These are phyloP conservation scores for Sebastiscus tertius DNA, from an alignment of 2,797 vertebrate genomes.

Conservation along the genomic window DNA sequence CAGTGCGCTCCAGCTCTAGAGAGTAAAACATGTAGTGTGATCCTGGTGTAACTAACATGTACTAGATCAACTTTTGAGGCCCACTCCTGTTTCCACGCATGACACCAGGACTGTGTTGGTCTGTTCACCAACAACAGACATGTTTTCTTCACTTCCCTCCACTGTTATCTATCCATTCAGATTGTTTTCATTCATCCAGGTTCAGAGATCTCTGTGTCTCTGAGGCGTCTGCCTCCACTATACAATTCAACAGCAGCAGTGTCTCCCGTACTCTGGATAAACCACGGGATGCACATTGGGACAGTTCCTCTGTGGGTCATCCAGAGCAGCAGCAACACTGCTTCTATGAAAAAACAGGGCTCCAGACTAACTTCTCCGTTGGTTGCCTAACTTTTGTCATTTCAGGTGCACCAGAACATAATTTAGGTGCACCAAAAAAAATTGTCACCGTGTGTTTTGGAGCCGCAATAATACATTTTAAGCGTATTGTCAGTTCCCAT, in stretches of 20 bases:
- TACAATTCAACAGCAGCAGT: too few relatives aligned
- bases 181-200: neutral
- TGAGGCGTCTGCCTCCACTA: too few relatives aligned
- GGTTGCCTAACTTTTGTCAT: too few relatives aligned
- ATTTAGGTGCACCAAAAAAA: too few relatives aligned
- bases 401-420: too few relatives aligned
- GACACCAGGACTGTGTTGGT: neutral
- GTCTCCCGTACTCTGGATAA: too few relatives aligned
- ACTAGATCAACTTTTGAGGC: neutral
- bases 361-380: too few relatives aligned
- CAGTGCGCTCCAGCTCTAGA: neutral
- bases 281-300: too few relatives aligned
- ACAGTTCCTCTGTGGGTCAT: too few relatives aligned
- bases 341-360: too few relatives aligned
- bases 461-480: rapidly evolving
- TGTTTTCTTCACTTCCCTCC: neutral
- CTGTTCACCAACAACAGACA: neutral
- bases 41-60: constrained; percentile 10
- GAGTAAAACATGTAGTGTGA: neutral
- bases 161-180: neutral
- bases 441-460: too few relatives aligned
- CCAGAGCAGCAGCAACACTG: too few relatives aligned
- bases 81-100: neutral
- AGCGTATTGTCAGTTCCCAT: rapidly evolving
- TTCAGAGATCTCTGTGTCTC: neutral